Evolutionary conservation across 2,888 invertebrate genomes (phyloP).

Genomic region (Lamellibrachia columna): DNA sequence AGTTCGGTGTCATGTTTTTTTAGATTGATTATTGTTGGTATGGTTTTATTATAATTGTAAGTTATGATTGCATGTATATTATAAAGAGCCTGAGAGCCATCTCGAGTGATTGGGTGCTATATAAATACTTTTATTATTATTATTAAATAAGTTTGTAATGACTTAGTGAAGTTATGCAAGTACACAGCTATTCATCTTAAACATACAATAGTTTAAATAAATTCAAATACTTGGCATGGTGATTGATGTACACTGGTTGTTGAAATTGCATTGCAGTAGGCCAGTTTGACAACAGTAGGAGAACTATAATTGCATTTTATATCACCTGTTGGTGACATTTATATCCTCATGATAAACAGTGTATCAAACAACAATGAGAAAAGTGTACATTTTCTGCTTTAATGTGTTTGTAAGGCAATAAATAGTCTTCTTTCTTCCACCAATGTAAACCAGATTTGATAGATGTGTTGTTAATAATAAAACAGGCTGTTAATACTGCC

Average conservation of each 20-base stretch:
- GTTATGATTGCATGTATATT: too few species aligned
- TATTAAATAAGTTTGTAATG: neutral
- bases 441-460: neutral
- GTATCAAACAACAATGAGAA: neutral
- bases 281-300: neutral
- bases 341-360: neutral
- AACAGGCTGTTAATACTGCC: neutral
- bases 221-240: neutral
- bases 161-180: neutral
- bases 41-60: too few species aligned
- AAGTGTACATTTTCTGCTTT: neutral
- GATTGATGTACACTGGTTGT: neutral
- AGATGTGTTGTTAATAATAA: neutral
- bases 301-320: neutral
- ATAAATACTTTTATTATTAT: neutral
- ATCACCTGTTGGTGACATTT: neutral
- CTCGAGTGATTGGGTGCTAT: neutral
- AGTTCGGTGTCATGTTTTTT: too few species aligned
- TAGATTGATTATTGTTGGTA: too few species aligned
- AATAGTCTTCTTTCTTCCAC: neutral
- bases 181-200: neutral
- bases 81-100: too few species aligned
- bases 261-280: neutral
- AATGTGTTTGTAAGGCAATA: neutral
- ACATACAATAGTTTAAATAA: neutral